Percentiles rank a stretch among this genome's conserved stretches.
Conservation (phyloP, 2,113 vertebrate genomes). For the Pithys albifrons region DNA sequence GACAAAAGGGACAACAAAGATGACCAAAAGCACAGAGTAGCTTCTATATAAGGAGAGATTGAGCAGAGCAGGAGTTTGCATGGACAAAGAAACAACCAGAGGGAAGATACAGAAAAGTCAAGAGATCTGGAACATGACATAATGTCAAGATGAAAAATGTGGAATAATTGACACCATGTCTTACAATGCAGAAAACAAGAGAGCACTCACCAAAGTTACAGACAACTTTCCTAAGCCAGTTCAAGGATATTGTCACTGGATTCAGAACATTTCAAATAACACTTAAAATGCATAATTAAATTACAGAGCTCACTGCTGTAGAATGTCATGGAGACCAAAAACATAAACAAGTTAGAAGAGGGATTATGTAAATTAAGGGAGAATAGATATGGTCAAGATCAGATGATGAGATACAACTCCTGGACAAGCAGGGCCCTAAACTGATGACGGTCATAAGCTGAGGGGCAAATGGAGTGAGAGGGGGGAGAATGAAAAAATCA, state of each 20-base stretch:
- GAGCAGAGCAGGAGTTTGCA: not conserved
- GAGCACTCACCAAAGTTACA: not conserved
- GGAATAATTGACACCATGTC: fast-evolving
- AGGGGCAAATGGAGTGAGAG: not conserved
- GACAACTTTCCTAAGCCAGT: not conserved
- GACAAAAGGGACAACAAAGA: slow-evolving; percentile 25
- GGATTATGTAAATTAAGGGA: slow-evolving; percentile 9
- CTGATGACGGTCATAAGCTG: not conserved
- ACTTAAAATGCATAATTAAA: not conserved
- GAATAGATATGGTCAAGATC: not conserved
- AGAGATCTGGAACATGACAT: not conserved
- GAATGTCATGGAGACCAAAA: slow-evolving; percentile 20
- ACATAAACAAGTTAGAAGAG: slow-evolving; percentile 38
- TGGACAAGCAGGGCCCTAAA: not conserved
- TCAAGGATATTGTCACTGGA: not conserved
- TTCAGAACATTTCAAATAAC: not conserved
- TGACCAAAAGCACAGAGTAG: slow-evolving; percentile 6
- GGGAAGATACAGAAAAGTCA: not conserved
- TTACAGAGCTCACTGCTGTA: not conserved
- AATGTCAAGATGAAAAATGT: not conserved
- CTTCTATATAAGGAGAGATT: slow-evolving; percentile 3
- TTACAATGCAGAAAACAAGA: not conserved
- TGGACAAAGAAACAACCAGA: not conserved
- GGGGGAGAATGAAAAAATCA: not conserved
- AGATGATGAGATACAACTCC: not conserved